A percentile compares a stretch with the other conserved stretches of the same genome.
These are phyloP conservation scores for Delphinus delphis DNA, from an alignment of 2,113 vertebrate species.

Conservation along the genomic window DNA sequence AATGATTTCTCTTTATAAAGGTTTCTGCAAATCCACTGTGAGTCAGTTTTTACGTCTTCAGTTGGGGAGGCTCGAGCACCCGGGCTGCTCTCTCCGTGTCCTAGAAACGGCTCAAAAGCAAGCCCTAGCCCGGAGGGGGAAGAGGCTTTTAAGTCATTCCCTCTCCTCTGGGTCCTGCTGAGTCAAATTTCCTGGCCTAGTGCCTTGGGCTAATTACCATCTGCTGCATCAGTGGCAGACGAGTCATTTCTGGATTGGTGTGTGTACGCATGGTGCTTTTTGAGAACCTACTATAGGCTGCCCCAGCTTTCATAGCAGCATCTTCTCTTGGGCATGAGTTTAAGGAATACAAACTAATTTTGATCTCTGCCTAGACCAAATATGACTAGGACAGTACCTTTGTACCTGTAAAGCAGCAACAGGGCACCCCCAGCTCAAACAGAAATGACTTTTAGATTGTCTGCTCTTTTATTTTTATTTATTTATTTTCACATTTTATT, in stretches of 20 bases:
- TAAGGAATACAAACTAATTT: background rate
- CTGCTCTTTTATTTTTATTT: background rate
- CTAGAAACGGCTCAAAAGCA: background rate
- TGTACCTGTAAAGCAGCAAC: background rate
- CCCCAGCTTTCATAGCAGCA: background rate
- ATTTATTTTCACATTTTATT: background rate
- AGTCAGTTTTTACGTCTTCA: background rate
- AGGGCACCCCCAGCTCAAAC: background rate
- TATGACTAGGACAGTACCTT: background rate
- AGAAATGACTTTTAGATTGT: background rate
- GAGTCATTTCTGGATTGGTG: background rate
- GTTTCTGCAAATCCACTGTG: background rate
- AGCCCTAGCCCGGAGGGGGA: background rate
- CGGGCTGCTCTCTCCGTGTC: background rate
- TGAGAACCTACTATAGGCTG: background rate
- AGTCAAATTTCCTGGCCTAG: background rate
- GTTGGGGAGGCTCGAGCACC: background rate
- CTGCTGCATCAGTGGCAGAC: background rate
- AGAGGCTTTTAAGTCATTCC: background rate
- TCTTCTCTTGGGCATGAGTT: background rate
- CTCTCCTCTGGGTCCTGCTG: background rate
- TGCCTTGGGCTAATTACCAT: background rate
- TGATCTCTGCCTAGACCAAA: background rate
- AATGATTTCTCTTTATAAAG: conserved; percentile 43
- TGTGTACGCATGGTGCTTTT: background rate